These are phyloP conservation scores for Zelostemma sp. DNA, from an alignment of 1,140 invertebrate species.

Conservation along the genomic window DNA sequence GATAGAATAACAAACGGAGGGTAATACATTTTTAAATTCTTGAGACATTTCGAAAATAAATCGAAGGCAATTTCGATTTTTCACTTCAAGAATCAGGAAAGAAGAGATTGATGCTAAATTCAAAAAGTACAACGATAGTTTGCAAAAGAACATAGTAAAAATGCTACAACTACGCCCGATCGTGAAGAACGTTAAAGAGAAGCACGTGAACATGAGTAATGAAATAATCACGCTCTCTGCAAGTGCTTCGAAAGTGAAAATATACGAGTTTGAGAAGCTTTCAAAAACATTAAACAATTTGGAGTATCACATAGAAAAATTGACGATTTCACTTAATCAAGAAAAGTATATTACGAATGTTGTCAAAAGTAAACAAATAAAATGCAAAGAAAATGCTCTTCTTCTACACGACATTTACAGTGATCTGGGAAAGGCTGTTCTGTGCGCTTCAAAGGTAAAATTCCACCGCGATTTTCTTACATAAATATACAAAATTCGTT, in stretches of 20 bases:
- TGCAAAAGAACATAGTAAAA: constrained; percentile 19
- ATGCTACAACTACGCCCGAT: background rate
- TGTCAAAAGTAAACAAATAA: background rate
- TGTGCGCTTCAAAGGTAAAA: constrained; percentile 47
- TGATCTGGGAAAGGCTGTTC: constrained; percentile 49
- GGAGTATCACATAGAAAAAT: constrained; percentile 15
- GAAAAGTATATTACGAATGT: constrained; percentile 20
- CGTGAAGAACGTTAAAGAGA: background rate
- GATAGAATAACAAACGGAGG: constrained; percentile 13
- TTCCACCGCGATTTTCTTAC: no score
- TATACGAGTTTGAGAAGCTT: background rate
- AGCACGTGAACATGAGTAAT: constrained; percentile 2
- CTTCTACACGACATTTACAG: constrained; percentile 16
- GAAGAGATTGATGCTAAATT: background rate
- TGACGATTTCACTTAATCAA: constrained; percentile 44
- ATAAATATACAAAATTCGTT: constrained; percentile 12
- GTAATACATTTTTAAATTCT: background rate
- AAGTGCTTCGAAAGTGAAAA: constrained; percentile 11
- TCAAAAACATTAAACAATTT: background rate
- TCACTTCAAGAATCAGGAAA: constrained; percentile 4
- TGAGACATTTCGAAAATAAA: no score
- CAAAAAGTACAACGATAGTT: constrained; percentile 33
- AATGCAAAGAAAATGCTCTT: constrained; percentile 9
- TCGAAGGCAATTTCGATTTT: no score
- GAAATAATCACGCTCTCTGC: background rate